phyloP scores from a whole-genome alignment of 2,888 invertebrate species.

The Minunthozetes semirufus region DNA sequence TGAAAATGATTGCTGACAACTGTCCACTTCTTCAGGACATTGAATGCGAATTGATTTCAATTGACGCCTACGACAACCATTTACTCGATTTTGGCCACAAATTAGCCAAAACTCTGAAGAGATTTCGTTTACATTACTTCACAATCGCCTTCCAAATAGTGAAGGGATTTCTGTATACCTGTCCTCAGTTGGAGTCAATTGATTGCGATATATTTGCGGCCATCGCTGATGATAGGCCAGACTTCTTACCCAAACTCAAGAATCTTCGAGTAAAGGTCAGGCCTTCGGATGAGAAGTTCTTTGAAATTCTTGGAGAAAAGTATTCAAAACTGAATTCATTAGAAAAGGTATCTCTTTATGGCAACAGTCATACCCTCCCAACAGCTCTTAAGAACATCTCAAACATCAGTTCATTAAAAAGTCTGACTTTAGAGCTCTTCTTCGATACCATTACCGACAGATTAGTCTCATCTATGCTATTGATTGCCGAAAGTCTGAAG shows the following conservation, averaged over 20 bases:
- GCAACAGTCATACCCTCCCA: not conserved
- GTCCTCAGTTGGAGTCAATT: not conserved
- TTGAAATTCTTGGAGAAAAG: not conserved
- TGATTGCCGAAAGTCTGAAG: not conserved
- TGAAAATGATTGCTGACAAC: not conserved
- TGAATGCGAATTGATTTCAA: not conserved
- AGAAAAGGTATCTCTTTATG: not conserved
- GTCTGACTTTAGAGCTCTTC: not conserved
- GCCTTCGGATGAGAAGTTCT: not conserved
- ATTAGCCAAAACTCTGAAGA: not conserved
- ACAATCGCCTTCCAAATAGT: not conserved
- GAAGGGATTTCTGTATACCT: not conserved
- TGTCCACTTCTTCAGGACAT: not conserved
- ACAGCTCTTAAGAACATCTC: not conserved
- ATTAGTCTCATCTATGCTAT: not conserved
- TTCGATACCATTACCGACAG: not conserved
- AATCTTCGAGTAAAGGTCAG: not conserved
- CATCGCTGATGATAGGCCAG: not conserved
- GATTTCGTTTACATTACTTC: not conserved
- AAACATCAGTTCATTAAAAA: not conserved
- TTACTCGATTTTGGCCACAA: not conserved
- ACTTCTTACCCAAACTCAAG: not conserved
- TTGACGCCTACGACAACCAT: not conserved
- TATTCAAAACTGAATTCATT: not conserved
- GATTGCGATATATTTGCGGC: slow-evolving; percentile 2